Conservation (phyloP, 2,888 invertebrate species). For the Sialis lutaria region DNA sequence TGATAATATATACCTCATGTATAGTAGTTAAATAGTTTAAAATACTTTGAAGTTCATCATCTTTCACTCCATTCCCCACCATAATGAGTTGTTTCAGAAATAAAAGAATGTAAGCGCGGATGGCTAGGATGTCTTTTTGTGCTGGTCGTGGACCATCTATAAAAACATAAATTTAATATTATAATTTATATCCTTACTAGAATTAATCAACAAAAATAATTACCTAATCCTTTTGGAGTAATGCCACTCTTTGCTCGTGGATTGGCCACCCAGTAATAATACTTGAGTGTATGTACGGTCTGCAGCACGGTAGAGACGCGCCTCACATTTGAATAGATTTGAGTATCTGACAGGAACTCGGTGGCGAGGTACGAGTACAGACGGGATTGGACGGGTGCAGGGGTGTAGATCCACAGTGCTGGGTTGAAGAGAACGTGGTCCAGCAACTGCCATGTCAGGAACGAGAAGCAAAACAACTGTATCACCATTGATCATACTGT, state of each 20-base stretch:
- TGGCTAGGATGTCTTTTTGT: conserved; percentile 84
- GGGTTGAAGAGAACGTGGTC: conserved; percentile 99
- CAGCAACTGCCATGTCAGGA: conserved; percentile 87
- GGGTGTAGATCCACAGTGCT: conserved; percentile 96
- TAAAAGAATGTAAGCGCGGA: conserved; percentile 85
- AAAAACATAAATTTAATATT: conserved; percentile 14
- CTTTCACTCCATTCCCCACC: conserved; percentile 93
- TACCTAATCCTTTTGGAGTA: conserved; percentile 86
- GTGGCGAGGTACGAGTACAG: conserved; percentile 96
- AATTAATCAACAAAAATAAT: conserved; percentile 19
- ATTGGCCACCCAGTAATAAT: conserved; percentile 98
- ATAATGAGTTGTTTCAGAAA: conserved; percentile 93
- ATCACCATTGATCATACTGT: conserved; percentile 43
- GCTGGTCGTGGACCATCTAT: conserved; percentile 86
- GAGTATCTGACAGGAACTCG: conserved; percentile 95
- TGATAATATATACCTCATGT: conserved; percentile 66
- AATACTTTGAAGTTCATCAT: conserved; percentile 96
- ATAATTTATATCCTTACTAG: too few relatives aligned
- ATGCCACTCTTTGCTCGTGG: conserved; percentile 90
- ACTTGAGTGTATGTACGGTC: conserved; percentile 96
- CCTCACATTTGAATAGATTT: conserved; percentile 91
- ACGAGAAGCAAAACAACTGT: conserved; percentile 80
- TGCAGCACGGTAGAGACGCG: conserved; percentile 94
- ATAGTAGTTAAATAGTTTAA: conserved; percentile 96
- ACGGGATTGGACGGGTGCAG: conserved; percentile 84